Evolutionary conservation across 2,797 vertebrate species (phyloP).

Genomic region (Melanotaenia trifasciata): DNA sequence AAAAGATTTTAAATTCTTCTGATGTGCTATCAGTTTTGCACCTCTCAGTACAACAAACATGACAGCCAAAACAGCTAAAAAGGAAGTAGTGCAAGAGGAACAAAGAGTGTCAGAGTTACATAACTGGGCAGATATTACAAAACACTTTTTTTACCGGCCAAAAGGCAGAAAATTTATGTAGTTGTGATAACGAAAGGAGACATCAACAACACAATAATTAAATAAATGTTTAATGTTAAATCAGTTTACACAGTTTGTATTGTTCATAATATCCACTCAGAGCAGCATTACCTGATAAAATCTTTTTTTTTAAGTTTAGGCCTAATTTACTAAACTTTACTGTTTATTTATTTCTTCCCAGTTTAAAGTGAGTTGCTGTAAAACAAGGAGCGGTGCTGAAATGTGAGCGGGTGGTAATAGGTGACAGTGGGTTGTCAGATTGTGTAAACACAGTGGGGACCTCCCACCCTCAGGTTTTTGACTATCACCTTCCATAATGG

Average conservation of each 20-base stretch:
- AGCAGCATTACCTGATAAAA: neutral
- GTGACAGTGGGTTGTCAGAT: constrained; percentile 67
- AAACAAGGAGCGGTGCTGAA: constrained; percentile 23
- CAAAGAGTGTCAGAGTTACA: neutral
- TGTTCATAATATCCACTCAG: neutral
- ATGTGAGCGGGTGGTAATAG: constrained; percentile 53
- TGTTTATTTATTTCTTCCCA: constrained; percentile 48
- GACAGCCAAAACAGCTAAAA: neutral
- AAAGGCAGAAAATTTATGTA: neutral
- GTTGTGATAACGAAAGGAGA: neutral
- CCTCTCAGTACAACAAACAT: neutral
- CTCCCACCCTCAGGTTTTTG: constrained; percentile 78
- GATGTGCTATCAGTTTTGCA: too few species aligned
- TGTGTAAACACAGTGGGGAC: constrained; percentile 81
- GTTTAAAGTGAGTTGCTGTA: constrained; percentile 51
- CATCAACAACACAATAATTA: neutral
- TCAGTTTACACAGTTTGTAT: neutral
- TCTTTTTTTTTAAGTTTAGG: constrained; percentile 7
- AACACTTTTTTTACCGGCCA: neutral
- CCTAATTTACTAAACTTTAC: constrained; percentile 38
- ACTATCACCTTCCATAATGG: constrained; percentile 72
- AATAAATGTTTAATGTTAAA: neutral
- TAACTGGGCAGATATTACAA: neutral
- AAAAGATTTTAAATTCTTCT: too few species aligned
- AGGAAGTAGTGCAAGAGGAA: neutral